Conservation (phyloP, 2,113 vertebrate genomes). For the Neoarius graeffei region DNA sequence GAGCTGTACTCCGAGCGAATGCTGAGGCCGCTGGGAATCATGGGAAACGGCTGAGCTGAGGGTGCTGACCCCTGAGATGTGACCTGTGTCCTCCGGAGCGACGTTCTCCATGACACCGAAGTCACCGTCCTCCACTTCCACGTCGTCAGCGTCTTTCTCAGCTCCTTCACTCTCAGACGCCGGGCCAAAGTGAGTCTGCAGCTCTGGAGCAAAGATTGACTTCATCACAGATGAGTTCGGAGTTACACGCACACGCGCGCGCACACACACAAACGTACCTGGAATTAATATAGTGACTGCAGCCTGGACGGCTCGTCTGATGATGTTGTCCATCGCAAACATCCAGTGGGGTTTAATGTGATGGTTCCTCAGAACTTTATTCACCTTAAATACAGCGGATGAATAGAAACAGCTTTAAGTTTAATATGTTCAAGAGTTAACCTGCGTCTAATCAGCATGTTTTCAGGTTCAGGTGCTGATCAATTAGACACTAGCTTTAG, state of each 20-base stretch:
- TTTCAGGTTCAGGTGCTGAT: neutral
- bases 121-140: slow-evolving; percentile 70
- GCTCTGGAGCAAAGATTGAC: slow-evolving; percentile 70
- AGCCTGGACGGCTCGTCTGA: slow-evolving; percentile 88
- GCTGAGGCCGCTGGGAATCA: slow-evolving; percentile 69
- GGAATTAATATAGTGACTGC: slow-evolving; percentile 91
- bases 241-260: neutral
- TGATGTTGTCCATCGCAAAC: slow-evolving; percentile 96
- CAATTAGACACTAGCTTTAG: neutral
- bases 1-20: slow-evolving; percentile 78
- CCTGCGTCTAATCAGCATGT: neutral
- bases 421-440: neutral
- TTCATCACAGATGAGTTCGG: neutral
- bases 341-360: slow-evolving; percentile 94
- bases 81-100: slow-evolving; percentile 54
- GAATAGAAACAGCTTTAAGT: neutral
- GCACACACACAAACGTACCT: slow-evolving; percentile 68
- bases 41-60: slow-evolving; percentile 65
- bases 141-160: slow-evolving; percentile 80
- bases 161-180: slow-evolving; percentile 80
- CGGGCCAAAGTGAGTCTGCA: slow-evolving; percentile 84
- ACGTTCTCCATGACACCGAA: slow-evolving; percentile 63
- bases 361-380: slow-evolving; percentile 88
- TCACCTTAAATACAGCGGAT: slow-evolving; percentile 76
- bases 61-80: slow-evolving; percentile 55